Evolutionary conservation across 2,113 vertebrate species (phyloP).

Genomic region (Haplochromis burtoni): DNA sequence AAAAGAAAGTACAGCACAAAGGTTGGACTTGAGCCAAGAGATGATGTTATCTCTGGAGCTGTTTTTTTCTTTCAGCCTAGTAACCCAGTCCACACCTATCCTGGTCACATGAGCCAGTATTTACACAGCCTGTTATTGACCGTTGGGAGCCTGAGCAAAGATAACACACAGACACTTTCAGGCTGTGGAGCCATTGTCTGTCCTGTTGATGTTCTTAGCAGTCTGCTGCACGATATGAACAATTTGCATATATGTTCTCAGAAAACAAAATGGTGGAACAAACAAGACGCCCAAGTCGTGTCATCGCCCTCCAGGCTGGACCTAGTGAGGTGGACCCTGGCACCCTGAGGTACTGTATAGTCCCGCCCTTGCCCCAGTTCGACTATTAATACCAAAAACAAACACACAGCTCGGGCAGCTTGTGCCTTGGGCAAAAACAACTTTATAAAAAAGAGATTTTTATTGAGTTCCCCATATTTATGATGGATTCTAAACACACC

Average conservation of each 20-base stretch:
- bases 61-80: conserved; percentile 31
- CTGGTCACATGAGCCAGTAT: conserved; percentile 58
- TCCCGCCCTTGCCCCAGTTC: neutral
- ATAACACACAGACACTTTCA: neutral
- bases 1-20: neutral
- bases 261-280: conserved; percentile 68
- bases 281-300: conserved; percentile 28
- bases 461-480: neutral
- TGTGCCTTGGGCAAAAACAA: neutral
- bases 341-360: conserved; percentile 28
- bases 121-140: conserved; percentile 59
- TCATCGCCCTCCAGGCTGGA: conserved; percentile 64
- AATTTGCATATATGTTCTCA: conserved; percentile 20
- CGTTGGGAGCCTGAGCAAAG: conserved; percentile 33
- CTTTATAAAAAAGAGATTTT: neutral
- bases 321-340: conserved; percentile 51
- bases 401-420: neutral
- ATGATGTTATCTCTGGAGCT: conserved; percentile 53
- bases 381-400: neutral
- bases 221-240: neutral
- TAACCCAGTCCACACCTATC: conserved; percentile 32
- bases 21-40: conserved; percentile 5
- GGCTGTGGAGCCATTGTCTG: neutral
- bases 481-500: neutral
- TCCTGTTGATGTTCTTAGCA: neutral